phyloP scores from a whole-genome alignment of 1,140 invertebrate genomes.

The Teleogryllus occipitalis region DNA sequence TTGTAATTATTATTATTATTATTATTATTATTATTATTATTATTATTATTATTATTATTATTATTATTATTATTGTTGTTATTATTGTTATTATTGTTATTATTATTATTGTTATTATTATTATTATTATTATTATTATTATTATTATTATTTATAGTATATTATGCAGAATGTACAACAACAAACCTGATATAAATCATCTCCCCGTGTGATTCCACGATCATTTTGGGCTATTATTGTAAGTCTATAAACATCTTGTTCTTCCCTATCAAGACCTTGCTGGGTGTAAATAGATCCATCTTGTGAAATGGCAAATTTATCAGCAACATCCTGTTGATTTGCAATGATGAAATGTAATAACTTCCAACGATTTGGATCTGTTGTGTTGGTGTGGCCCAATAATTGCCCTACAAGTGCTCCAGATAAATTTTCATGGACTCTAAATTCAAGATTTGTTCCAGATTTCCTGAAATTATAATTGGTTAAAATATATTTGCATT shows the following conservation, averaged over 20 bases:
- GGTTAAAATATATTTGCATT: slow-evolving; percentile 24
- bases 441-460: slow-evolving; percentile 52
- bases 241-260: slow-evolving; percentile 59
- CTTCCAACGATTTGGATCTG: slow-evolving; percentile 28
- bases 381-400: background rate
- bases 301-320: slow-evolving; percentile 61
- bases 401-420: slow-evolving; percentile 68
- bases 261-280: slow-evolving; percentile 66
- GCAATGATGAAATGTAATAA: slow-evolving; percentile 60
- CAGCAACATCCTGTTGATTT: slow-evolving; percentile 67
- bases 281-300: slow-evolving; percentile 73
- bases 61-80: background rate
- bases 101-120: background rate
- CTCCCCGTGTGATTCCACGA: slow-evolving; percentile 50
- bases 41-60: background rate
- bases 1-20: background rate
- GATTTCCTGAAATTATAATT: background rate
- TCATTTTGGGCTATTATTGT: slow-evolving; percentile 69
- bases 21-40: background rate
- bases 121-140: background rate
- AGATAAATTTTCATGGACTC: slow-evolving; percentile 66
- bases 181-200: slow-evolving; percentile 59
- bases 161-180: background rate
- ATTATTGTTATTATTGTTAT: background rate
- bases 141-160: no score